Base-by-base conservation (phyloP, 2,888 invertebrate species). In the Microdon myrmicae region DNA sequence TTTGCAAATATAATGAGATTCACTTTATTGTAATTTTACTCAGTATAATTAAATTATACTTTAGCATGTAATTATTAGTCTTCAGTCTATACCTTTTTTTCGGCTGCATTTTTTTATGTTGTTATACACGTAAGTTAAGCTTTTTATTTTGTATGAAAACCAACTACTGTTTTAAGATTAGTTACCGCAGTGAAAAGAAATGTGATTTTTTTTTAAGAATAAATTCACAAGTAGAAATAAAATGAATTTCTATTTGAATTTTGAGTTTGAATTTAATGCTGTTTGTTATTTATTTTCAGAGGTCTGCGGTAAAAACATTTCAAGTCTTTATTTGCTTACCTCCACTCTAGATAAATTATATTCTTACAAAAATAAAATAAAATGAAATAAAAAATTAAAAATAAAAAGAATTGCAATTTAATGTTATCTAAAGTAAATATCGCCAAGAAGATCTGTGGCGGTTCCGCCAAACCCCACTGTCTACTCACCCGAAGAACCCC, bases 171-270 rank as follows among this genome's bases (percentile, higher is more conserved):
- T 49, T 64, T 60, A 44, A 49, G 55, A 43, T 44, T 48, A 56
- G 49, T 56, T 64, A 53, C 53, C 47, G 51, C 51, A 45, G 32
- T 35, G 54, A 54, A 55, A n/a, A n/a, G 45, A 53, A 37, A 58
- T 64, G 64, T 64, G 64, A 64, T 64, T 64, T 64, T 61, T 64
- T 64, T 64, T 64, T n/a, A 54, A 44, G 29, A 51, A 64, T 45
- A 58, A 58, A 58, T 51, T 53, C 53, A 41, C 64, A 64, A 64
- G 51, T 53, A 58, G 58, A 51, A 51, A 20, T 49, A 16, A 44
- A 38, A 20, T 2, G 23, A 8, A 14, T 17, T 31, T 37, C 2
- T 17, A 12, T 6, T 28, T 19, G n/a, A n/a, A n/a, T n/a, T n/a
- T n/a, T n/a, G n/a, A n/a, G n/a, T n/a, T n/a, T n/a, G n/a, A n/a